These are phyloP conservation scores for Acanthococcus lagerstroemiae DNA, from an alignment of 2,888 invertebrate species.

Conservation along the genomic window DNA sequence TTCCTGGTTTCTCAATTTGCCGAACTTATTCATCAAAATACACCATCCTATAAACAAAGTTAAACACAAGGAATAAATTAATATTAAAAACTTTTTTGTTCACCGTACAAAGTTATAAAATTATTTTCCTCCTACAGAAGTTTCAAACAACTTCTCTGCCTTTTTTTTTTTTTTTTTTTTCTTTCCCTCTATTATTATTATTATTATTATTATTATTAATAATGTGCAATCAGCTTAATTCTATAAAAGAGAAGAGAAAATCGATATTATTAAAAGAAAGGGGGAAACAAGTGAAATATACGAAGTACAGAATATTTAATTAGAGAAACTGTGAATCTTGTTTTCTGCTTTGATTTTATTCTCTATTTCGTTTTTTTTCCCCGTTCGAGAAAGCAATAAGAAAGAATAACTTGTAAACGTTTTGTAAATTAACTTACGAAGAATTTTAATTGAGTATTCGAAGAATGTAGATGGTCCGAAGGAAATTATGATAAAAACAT, in stretches of 20 bases:
- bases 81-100: neutral
- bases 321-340: neutral
- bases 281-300: neutral
- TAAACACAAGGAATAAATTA: slow-evolving; percentile 3
- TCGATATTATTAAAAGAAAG: too few relatives aligned
- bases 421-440: neutral
- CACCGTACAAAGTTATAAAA: neutral
- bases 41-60: slow-evolving; percentile 1
- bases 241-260: neutral
- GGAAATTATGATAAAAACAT: neutral
- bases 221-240: slow-evolving; percentile 2
- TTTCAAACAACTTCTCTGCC: neutral
- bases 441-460: neutral
- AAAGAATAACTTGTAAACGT: neutral
- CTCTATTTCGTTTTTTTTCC: neutral
- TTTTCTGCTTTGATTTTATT: neutral
- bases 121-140: neutral
- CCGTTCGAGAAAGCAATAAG: neutral
- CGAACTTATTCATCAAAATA: neutral
- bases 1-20: too few relatives aligned
- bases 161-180: too few relatives aligned
- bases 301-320: slow-evolving; percentile 3
- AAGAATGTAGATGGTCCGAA: neutral
- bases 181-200: too few relatives aligned
- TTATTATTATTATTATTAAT: too few relatives aligned